These are phyloP conservation scores for Psilopsiagon aurifrons DNA, from an alignment of 2,113 vertebrate genomes.

Conservation along the genomic window DNA sequence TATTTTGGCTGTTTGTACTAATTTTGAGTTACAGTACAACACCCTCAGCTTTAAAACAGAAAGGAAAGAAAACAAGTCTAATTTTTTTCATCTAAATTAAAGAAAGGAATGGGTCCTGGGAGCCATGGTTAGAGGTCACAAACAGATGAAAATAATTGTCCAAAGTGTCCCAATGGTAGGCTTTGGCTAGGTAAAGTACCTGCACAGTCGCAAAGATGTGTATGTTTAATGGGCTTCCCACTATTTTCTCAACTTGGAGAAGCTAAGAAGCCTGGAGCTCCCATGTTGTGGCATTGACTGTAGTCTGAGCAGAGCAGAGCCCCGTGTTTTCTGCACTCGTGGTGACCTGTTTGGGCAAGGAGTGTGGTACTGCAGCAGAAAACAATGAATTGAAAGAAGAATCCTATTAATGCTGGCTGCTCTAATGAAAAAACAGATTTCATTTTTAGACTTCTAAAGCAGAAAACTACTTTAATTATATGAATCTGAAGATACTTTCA, in stretches of 20 bases:
- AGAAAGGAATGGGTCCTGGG: background rate
- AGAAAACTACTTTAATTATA: constrained; percentile 50
- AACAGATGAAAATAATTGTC: background rate
- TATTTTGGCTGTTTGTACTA: background rate
- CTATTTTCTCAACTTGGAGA: background rate
- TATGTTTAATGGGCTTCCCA: background rate
- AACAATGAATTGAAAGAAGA: background rate
- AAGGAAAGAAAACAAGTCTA: background rate
- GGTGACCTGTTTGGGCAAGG: background rate
- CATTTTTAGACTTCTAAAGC: constrained; percentile 41
- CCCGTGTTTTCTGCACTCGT: background rate
- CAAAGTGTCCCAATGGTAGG: background rate
- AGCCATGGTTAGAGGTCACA: background rate
- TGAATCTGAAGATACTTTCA: constrained; percentile 50
- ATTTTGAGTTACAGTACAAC: background rate
- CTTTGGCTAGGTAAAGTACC: background rate
- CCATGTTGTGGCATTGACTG: rapidly evolving
- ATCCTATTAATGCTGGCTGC: background rate
- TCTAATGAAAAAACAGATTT: background rate
- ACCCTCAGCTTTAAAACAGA: background rate
- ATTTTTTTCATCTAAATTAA: background rate
- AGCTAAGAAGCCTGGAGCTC: background rate
- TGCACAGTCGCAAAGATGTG: rapidly evolving
- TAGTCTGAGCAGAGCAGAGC: background rate
- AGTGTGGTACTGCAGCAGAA: background rate